Base-by-base conservation (phyloP, 2,797 vertebrate species). In the Agapornis canus region DNA sequence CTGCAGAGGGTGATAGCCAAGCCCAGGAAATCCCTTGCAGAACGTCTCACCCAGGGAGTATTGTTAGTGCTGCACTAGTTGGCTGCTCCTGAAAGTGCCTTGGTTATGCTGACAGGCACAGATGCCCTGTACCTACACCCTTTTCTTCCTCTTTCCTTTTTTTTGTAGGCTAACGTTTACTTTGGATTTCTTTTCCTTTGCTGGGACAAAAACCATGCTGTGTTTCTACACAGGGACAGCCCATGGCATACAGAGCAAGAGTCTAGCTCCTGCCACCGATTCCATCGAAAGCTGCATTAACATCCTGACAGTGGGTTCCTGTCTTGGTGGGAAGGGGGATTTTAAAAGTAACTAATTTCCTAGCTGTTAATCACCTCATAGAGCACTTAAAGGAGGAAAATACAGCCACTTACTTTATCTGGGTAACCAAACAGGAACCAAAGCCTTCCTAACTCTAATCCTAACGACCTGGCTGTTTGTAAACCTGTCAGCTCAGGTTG, bases 31-130 rank as follows among this genome's bases (percentile, higher is more conserved):
- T 82, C 87, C 78, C 59, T 70, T 1, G 5, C 80, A 92, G 90
- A 92, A 92, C 95, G 90, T 60, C 95, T 91, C 82, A 91, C 63
- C 83, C 77, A 31, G 64, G 42, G 73, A 87, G 72, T 52, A 52
- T 29, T 19, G 9, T 10, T 1, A 4, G 63, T 77, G 81, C 71
- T 45, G 76, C 4, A 5, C 75, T 21, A 19, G 69, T 11, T 10
- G 37, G 61, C 86, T 47, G 19, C 51, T 80, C 65, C 18, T 59
- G 35, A n/a, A 45, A 61, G 77, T 12, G 5, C 63, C 72, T 71
- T 57, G 6, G 5, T 42, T 22, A 31, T 11, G 26, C 37, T 40
- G 42, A 73, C 6, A 23, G 72, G 37, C n/a, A 37, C 17, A 6
- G 40, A 4, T 69, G 61, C 43, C 40, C 80, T 63, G n/a, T 54